phyloP scores from a whole-genome alignment of 2,113 vertebrate genomes.

The Cephalopholis sonnerati region DNA sequence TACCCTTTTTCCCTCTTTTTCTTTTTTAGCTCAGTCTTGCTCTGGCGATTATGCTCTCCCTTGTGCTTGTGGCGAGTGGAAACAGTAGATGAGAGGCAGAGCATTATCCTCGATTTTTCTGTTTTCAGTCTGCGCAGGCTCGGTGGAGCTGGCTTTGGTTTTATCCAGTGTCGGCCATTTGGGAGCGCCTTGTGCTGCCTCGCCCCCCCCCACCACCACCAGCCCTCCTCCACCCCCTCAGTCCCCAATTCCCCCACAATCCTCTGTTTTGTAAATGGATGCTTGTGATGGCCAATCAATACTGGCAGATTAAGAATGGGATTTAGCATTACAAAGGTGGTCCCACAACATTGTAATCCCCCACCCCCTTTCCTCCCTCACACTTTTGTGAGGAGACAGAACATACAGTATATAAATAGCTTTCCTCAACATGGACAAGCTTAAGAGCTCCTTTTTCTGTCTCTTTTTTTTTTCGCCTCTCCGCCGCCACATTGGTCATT shows the following conservation, averaged over 20 bases:
- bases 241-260: slow-evolving; percentile 51
- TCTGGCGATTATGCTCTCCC: slow-evolving; percentile 50
- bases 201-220: slow-evolving; percentile 34
- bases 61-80: slow-evolving; percentile 41
- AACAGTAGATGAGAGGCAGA: slow-evolving; percentile 59
- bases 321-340: slow-evolving; percentile 83
- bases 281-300: slow-evolving; percentile 83
- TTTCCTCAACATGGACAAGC: slow-evolving; percentile 60
- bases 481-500: slow-evolving; percentile 42
- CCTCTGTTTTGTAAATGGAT: slow-evolving; percentile 70
- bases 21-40: slow-evolving; percentile 55
- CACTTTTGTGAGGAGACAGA: slow-evolving; percentile 56
- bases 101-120: slow-evolving; percentile 51
- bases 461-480: slow-evolving; percentile 3
- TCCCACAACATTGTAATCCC: slow-evolving; percentile 79
- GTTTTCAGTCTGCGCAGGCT: slow-evolving; percentile 48
- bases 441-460: slow-evolving; percentile 45
- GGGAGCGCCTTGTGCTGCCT: slow-evolving; percentile 64
- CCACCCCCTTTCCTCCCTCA: slow-evolving; percentile 46
- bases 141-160: slow-evolving; percentile 64
- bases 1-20: slow-evolving; percentile 35
- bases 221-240: slow-evolving; percentile 1
- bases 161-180: slow-evolving; percentile 68
- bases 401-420: slow-evolving; percentile 72
- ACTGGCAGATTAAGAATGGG: slow-evolving; percentile 80